Evolutionary conservation across 1,140 invertebrate genomes (phyloP), one percentile per base, ranked within the genome.

Genomic region (Drosophila pectinifera): DNA sequence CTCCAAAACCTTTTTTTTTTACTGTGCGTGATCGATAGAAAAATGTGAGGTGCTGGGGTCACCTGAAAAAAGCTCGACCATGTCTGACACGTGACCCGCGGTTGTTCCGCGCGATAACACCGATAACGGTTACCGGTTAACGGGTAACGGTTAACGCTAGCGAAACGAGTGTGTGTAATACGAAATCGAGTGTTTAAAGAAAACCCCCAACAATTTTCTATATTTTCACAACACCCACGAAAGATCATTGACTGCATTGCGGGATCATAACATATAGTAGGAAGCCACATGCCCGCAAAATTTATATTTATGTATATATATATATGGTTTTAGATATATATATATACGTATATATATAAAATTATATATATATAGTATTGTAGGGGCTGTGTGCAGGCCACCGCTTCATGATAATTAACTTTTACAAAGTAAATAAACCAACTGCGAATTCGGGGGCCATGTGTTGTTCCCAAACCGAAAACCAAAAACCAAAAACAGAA

Each of bases 341-440:
- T 13, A 20, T 18, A 42, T 31, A 18, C 31, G 18, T 14, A 34
- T 31, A 57, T 28, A 26, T 18, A 34, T 24, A 24, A 26, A 22
- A n/a, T n/a, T 26, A 13, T n/a, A 42, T 51, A 51, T 49, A 13
- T 42, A 31, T 48, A n/a, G 65, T 31, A 38, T 61, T 45, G 48
- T 42, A 34, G 41, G 67, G 62, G 55, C 42, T 48, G 57, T 59
- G 73, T 62, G 59, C 59, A 38, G 74, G 54, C 79, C 79, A 82
- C 63, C 49, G 80, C 74, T 83, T 69, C 70, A 88, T 86, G 70
- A 86, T 88, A 88, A 86, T 86, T 79, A 86, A 86, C 84, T 83
- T 69, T 78, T 83, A 86, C 83, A 88, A 86, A 86, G 79, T 79
- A 83, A 88, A 83, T 86, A 84, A 84, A 84, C 81, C 72, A 67